Evolutionary conservation across 2,797 vertebrate genomes (phyloP).

Genomic region (Sebastes goodei): DNA sequence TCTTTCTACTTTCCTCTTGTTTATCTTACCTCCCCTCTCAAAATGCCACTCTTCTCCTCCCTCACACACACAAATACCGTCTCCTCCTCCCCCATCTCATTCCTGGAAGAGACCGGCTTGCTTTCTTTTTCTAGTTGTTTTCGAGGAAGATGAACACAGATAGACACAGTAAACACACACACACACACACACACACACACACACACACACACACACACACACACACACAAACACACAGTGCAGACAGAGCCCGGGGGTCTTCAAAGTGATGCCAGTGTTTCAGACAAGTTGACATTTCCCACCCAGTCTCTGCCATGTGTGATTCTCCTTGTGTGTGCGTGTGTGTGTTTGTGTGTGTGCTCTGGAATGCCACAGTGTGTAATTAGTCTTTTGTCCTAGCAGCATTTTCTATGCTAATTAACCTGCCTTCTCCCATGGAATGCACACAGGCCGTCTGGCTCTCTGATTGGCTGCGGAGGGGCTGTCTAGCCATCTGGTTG

Average conservation of each 20-base stretch:
- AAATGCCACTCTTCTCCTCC: slow-evolving; percentile 13
- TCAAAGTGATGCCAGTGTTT: slow-evolving; percentile 64
- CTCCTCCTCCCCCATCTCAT: slow-evolving; percentile 18
- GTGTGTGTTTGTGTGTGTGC: neutral
- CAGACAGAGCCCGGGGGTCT: slow-evolving; percentile 52
- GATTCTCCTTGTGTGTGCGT: neutral
- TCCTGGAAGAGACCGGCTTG: slow-evolving; percentile 40
- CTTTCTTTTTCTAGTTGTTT: slow-evolving; percentile 25
- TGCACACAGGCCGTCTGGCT: slow-evolving; percentile 25
- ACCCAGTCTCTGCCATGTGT: slow-evolving; percentile 43
- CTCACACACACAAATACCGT: neutral
- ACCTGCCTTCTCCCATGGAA: slow-evolving; percentile 50
- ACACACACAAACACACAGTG: neutral
- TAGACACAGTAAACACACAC: slow-evolving; percentile 17
- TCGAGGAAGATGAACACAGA: slow-evolving; percentile 22
- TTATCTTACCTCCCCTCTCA: slow-evolving; percentile 37
- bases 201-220: neutral
- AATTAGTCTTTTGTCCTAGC: slow-evolving; percentile 68
- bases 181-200: slow-evolving; percentile 11
- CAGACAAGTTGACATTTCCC: slow-evolving; percentile 75
- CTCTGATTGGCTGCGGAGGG: slow-evolving; percentile 31
- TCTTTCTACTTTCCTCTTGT: slow-evolving; percentile 28
- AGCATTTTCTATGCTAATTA: slow-evolving; percentile 66
- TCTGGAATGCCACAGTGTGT: slow-evolving; percentile 59
- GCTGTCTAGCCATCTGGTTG: slow-evolving; percentile 16